Conservation (phyloP, 1,140 invertebrate species). For the Conopomorpha cramerella region DNA sequence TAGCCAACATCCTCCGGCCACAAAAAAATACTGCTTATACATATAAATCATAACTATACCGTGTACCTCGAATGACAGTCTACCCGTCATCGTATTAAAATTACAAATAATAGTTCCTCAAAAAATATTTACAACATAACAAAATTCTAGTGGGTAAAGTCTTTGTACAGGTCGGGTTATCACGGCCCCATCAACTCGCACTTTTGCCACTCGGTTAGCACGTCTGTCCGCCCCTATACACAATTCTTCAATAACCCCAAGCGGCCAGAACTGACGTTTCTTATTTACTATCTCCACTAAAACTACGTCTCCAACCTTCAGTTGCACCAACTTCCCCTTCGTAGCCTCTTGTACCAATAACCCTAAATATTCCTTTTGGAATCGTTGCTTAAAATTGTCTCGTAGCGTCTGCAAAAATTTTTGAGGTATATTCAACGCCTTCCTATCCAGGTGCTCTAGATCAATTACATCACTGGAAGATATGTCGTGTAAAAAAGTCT, state of each 20-base stretch:
- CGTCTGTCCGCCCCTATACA: constrained; percentile 2
- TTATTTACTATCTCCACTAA: constrained; percentile 1
- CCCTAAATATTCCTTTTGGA: constrained; percentile 2
- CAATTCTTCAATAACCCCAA: constrained; percentile 3
- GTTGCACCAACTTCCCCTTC: not conserved
- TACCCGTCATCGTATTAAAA: too few species aligned
- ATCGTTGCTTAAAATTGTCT: constrained; percentile 4
- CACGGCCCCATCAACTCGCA: not conserved
- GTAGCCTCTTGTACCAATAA: not conserved
- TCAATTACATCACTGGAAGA: not conserved
- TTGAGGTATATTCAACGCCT: not conserved
- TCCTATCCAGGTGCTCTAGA: constrained; percentile 2
- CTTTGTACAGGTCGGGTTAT: constrained; percentile 3
- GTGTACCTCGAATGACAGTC: too few species aligned
- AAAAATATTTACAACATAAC: too few species aligned
- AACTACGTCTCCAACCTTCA: constrained; percentile 3
- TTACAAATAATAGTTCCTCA: too few species aligned
- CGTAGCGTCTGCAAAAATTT: constrained; percentile 3
- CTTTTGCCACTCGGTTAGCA: not conserved
- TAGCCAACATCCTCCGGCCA: too few species aligned
- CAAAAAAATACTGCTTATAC: too few species aligned
- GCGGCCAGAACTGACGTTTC: constrained; percentile 2
- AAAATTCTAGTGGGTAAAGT: constrained; percentile 5
- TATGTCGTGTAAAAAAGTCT: constrained; percentile 1
- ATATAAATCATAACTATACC: too few species aligned